These are phyloP conservation scores for Sarotherodon lohbergeri DNA, from an alignment of 2,113 vertebrate genomes.

Conservation along the genomic window DNA sequence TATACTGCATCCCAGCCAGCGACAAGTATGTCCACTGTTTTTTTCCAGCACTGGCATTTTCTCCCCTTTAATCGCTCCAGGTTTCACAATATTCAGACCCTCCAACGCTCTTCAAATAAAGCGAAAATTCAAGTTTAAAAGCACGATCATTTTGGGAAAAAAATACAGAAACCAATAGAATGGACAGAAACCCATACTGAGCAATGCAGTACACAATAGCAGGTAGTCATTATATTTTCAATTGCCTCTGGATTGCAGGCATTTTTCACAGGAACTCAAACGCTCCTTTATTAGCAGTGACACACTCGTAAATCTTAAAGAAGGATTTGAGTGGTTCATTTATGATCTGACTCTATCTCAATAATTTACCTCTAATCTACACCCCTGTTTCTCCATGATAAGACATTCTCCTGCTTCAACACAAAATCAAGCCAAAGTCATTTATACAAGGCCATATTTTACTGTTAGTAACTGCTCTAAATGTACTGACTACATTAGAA, in stretches of 20 bases:
- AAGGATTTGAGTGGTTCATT: conserved; percentile 16
- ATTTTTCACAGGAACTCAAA: conserved; percentile 2
- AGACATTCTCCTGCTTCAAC: background rate
- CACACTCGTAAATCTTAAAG: conserved; percentile 37
- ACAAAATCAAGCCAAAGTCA: background rate
- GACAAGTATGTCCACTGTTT: background rate
- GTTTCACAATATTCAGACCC: background rate
- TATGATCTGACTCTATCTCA: conserved; percentile 21
- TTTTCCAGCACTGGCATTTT: background rate
- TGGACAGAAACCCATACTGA: background rate
- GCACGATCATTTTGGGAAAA: background rate
- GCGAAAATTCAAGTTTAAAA: background rate
- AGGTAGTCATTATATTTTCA: background rate
- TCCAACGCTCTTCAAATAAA: background rate
- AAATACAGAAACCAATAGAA: background rate
- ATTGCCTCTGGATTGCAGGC: background rate
- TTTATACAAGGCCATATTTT: conserved; percentile 27
- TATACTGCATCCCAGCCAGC: background rate
- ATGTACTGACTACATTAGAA: background rate
- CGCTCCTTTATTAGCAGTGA: background rate
- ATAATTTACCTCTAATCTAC: conserved; percentile 42
- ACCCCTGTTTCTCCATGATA: conserved; percentile 44
- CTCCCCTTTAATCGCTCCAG: background rate
- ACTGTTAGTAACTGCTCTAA: conserved; percentile 13
- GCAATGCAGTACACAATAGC: background rate